Percentiles rank a stretch among this genome's conserved stretches.
Conservation (phyloP, 1,140 invertebrate genomes). For the Amphibalanus amphitrite region DNA sequence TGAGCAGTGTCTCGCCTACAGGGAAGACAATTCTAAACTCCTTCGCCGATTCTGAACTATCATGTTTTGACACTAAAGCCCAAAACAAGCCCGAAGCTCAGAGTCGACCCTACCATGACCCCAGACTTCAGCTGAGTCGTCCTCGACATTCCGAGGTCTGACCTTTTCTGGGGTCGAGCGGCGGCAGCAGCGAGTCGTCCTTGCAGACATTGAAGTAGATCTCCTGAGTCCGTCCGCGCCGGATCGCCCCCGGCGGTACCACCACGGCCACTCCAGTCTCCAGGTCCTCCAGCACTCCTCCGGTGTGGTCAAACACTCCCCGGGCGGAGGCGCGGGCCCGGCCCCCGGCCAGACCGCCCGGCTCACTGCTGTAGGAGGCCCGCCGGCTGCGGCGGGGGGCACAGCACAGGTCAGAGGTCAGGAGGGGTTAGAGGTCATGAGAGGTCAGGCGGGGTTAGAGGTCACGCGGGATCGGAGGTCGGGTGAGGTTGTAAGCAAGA, state of each 20-base stretch:
- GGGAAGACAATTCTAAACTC: too few species aligned
- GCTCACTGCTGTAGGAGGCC: background rate
- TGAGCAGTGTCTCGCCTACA: too few species aligned
- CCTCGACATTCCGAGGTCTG: too few species aligned
- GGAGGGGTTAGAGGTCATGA: too few species aligned
- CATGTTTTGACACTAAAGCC: too few species aligned
- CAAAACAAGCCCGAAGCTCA: too few species aligned
- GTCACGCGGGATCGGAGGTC: too few species aligned
- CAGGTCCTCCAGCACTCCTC: conserved; percentile 60
- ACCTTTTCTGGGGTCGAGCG: conserved; percentile 74
- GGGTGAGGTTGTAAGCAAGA: too few species aligned
- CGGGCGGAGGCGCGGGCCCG: conserved; percentile 35
- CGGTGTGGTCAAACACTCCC: conserved; percentile 55
- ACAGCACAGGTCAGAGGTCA: too few species aligned
- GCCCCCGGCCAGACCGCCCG: too few species aligned
- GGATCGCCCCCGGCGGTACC: conserved; percentile 71
- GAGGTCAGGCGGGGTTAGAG: too few species aligned
- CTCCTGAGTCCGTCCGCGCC: conserved; percentile 60
- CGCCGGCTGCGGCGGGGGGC: background rate
- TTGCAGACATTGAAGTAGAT: conserved; percentile 80
- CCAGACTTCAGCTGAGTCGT: background rate
- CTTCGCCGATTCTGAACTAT: too few species aligned
- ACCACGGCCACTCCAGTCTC: conserved; percentile 76
- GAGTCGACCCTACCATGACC: background rate
- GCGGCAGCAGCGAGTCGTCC: conserved; percentile 46